Base-by-base conservation (phyloP, 2,888 invertebrate genomes). In the Drosophila mimetica region DNA sequence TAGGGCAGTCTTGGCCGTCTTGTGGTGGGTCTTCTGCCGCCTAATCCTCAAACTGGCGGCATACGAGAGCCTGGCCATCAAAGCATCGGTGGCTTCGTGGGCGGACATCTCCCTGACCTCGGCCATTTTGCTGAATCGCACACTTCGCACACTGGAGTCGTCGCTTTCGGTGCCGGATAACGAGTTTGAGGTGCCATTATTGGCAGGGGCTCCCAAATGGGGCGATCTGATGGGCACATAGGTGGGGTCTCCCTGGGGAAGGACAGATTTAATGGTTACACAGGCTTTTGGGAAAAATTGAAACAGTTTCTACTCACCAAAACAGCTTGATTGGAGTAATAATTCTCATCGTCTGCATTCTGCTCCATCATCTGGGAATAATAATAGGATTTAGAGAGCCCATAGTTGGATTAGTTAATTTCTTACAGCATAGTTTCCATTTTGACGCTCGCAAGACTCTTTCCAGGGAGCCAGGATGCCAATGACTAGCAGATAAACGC, bases 61-160 rank as follows among this genome's bases (percentile, higher is more conserved):
- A 93, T 98, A 99, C n/a, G 98, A 98, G 71, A 99, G 93, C 51
- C 99, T 94, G 3, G 99, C 97, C 88, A 98, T 93, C 72, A 97
- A 92, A 9, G 99, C 99, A 89, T 98, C 99, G 42, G 97, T 96
- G 4, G 98, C 99, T 92, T 97, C 96, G 74, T 94, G 94, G 63
- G 97, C 96, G 0, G 97, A 97, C 96, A 97, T 96, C 79, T 97
- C 97, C 0, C 97, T 94, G 74, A 94, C 94, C 93, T 97, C 97
- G 8, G 96, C 96, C 78, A 98, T 93, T 93, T 97, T 97, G 90
- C 96, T 97, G 90, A 98, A 98, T 66, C 98, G 94, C 11, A 98
- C 98, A 58, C 96, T 96, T 76, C 96, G 94, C 63, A 96, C 94
- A 13, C 96, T 95, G 60, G 96, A 96, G 90, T 97, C 98, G 92